These are phyloP conservation scores for Clunio marinus DNA, from an alignment of 2,888 invertebrate species.

Conservation along the genomic window DNA sequence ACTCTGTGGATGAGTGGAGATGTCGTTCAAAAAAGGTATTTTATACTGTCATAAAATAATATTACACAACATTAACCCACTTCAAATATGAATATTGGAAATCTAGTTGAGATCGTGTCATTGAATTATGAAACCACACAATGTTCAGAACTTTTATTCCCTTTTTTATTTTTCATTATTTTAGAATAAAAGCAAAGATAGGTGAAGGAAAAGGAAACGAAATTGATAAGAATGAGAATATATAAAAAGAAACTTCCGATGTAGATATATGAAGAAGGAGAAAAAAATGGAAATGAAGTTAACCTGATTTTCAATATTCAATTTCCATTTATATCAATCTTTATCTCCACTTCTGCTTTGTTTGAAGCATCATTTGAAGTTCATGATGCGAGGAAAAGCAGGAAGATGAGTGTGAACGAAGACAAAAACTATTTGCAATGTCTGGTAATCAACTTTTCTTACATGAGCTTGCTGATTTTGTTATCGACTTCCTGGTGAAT, in stretches of 20 bases:
- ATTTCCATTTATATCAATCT: conserved; percentile 16
- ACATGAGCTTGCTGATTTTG: no score
- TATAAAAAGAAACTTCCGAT: background rate
- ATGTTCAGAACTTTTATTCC: no score
- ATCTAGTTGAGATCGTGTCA: background rate
- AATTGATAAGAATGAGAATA: background rate
- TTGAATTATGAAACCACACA: background rate
- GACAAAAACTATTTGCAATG: no score
- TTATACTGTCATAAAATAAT: conserved; percentile 22
- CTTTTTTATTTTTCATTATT: no score
- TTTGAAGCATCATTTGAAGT: background rate
- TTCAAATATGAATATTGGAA: conserved; percentile 18
- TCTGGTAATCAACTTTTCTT: no score
- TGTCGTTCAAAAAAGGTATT: background rate
- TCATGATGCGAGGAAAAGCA: no score
- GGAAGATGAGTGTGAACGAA: no score
- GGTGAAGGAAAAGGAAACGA: background rate
- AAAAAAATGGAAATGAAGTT: background rate
- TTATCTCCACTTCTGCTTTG: background rate
- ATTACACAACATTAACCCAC: conserved; percentile 30
- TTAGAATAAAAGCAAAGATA: no score
- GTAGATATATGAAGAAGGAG: background rate
- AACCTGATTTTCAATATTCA: conserved; percentile 13
- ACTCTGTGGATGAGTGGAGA: background rate
- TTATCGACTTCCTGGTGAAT: no score